Percentiles rank a stretch among this genome's conserved stretches.
These are phyloP conservation scores for Epicampocera succincta DNA, from an alignment of 2,888 invertebrate species.

Conservation along the genomic window DNA sequence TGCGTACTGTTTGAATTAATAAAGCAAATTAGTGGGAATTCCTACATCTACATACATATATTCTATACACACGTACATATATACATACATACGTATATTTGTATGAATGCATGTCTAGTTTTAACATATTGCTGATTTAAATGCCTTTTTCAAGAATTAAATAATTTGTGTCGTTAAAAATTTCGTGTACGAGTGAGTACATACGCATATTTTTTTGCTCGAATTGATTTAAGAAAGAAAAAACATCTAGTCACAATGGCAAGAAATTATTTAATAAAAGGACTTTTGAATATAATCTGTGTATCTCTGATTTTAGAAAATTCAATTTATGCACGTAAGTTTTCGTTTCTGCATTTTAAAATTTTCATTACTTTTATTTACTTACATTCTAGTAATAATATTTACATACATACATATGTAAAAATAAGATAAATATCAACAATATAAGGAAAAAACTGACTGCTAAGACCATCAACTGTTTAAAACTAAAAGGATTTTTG, in stretches of 20 bases:
- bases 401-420: neutral
- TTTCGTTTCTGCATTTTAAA: too few relatives aligned
- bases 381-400: too few relatives aligned
- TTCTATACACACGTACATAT: neutral
- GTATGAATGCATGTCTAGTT: too few relatives aligned
- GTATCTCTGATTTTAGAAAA: slow-evolving; percentile 38
- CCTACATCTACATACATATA: neutral
- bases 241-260: slow-evolving; percentile 21
- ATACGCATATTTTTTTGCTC: neutral
- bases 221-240: neutral
- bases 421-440: too few relatives aligned
- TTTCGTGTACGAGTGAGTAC: neutral
- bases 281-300: slow-evolving; percentile 11
- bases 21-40: slow-evolving; percentile 43
- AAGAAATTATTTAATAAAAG: slow-evolving; percentile 34
- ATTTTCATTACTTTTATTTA: too few relatives aligned
- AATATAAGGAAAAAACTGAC: too few relatives aligned
- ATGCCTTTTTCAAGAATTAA: neutral
- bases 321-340: slow-evolving; percentile 60
- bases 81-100: neutral
- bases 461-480: too few relatives aligned
- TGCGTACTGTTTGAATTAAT: slow-evolving; percentile 6
- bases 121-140: neutral
- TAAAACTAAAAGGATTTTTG: too few relatives aligned
- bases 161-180: neutral